These are phyloP conservation scores for Reticulitermes lucifugus DNA, from an alignment of 2,888 invertebrate species.

Conservation along the genomic window DNA sequence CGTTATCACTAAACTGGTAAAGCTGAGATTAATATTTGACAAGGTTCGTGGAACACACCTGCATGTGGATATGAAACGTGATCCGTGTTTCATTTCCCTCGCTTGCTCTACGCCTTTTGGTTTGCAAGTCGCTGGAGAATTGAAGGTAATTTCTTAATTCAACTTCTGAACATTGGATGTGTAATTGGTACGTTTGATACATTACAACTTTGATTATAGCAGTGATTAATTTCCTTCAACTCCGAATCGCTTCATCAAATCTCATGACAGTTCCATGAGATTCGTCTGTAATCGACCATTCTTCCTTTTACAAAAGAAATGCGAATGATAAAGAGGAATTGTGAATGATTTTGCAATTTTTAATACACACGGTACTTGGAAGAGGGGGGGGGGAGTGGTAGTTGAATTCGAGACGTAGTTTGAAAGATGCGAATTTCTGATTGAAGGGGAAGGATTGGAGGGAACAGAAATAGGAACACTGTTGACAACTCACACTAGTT, in stretches of 20 bases:
- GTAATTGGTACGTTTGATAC: slow-evolving; percentile 6
- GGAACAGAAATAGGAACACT: not conserved
- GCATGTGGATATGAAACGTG: not conserved
- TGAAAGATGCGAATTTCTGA: not conserved
- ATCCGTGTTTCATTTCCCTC: not conserved
- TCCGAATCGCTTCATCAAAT: slow-evolving; percentile 8
- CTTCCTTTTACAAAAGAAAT: not conserved
- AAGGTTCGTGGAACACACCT: not conserved
- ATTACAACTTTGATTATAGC: not conserved
- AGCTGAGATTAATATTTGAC: too few relatives aligned
- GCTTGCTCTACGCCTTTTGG: not conserved
- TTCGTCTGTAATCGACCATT: not conserved
- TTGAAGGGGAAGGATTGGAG: not conserved
- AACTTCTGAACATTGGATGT: not conserved
- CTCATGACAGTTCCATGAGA: not conserved
- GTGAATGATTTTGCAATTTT: not conserved
- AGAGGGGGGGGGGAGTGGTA: not conserved
- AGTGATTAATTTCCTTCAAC: not conserved
- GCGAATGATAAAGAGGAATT: not conserved
- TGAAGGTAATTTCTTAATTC: not conserved
- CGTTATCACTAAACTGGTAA: too few relatives aligned
- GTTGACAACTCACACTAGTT: not conserved
- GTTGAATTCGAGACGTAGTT: not conserved
- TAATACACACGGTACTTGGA: not conserved
- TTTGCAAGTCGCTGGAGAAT: not conserved